Conservation (phyloP, 1,140 invertebrate genomes). For the Neodiprion lecontei region DNA sequence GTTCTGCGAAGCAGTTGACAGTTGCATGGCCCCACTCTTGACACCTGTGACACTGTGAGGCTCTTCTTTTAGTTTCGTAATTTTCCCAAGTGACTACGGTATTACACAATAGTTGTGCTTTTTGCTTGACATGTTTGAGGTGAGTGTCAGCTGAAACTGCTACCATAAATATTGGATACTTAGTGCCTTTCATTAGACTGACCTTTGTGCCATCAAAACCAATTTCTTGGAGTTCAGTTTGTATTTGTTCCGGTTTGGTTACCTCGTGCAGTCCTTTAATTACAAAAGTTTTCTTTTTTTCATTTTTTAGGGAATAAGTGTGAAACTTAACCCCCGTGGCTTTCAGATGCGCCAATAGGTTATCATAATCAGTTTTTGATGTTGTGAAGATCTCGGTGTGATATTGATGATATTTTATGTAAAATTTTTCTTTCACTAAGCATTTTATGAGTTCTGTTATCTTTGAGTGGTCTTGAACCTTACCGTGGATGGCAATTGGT, state of each 20-base stretch:
- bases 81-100: constrained; percentile 37
- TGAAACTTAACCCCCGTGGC: constrained; percentile 26
- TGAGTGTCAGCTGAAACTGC: not conserved
- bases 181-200: constrained; percentile 28
- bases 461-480: constrained; percentile 18
- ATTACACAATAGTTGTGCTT: constrained; percentile 19
- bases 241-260: constrained; percentile 6
- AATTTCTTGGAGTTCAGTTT: constrained; percentile 15
- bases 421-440: constrained; percentile 24
- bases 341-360: constrained; percentile 7
- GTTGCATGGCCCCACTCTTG: constrained; percentile 49
- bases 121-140: constrained; percentile 21
- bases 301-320: constrained; percentile 25
- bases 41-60: constrained; percentile 44
- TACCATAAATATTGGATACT: constrained; percentile 28
- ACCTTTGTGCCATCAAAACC: not conserved
- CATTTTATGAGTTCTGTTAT: constrained; percentile 21
- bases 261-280: constrained; percentile 23
- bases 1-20: constrained; percentile 35
- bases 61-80: constrained; percentile 31
- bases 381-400: constrained; percentile 23
- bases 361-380: constrained; percentile 11
- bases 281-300: constrained; percentile 28
- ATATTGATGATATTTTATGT: constrained; percentile 25
- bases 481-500: constrained; percentile 27